These are phyloP conservation scores for Boulengeromyrus knoepffleri DNA, from an alignment of 2,113 vertebrate genomes.

Conservation along the genomic window DNA sequence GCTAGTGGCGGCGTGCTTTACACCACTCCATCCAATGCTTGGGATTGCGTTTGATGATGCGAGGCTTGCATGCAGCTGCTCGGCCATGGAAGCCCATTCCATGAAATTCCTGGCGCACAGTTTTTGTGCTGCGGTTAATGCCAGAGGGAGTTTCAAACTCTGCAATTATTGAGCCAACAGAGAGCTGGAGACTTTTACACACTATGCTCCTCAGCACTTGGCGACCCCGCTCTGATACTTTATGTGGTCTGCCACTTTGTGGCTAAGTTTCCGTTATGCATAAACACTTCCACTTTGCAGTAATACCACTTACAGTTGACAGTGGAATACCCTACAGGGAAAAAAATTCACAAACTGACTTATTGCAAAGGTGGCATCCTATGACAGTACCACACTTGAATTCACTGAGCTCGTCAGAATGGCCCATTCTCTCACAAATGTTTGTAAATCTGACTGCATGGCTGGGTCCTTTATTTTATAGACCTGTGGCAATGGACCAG, in stretches of 20 bases:
- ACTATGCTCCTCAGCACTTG: not conserved
- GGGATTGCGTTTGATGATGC: no score
- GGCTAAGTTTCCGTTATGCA: not conserved
- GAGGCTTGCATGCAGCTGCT: no score
- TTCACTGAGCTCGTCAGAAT: not conserved
- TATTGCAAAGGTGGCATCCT: not conserved
- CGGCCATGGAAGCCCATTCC: no score
- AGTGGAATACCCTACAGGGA: not conserved
- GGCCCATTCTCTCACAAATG: not conserved
- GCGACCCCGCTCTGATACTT: not conserved
- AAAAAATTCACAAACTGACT: not conserved
- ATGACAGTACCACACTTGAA: not conserved
- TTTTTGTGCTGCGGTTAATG: no score
- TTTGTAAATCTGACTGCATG: not conserved
- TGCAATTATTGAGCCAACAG: no score
- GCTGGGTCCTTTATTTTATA: not conserved
- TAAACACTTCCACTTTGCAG: not conserved
- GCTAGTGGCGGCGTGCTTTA: no score
- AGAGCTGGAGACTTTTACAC: no score
- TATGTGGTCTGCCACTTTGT: not conserved
- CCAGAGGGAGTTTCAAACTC: no score
- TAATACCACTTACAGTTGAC: not conserved
- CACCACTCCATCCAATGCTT: no score
- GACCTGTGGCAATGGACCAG: not conserved
- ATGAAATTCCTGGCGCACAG: no score